A percentile compares a stretch with the other conserved stretches of the same genome.
These are phyloP conservation scores for Lepisosteus osseus DNA, from an alignment of 2,113 vertebrate genomes.

Conservation along the genomic window DNA sequence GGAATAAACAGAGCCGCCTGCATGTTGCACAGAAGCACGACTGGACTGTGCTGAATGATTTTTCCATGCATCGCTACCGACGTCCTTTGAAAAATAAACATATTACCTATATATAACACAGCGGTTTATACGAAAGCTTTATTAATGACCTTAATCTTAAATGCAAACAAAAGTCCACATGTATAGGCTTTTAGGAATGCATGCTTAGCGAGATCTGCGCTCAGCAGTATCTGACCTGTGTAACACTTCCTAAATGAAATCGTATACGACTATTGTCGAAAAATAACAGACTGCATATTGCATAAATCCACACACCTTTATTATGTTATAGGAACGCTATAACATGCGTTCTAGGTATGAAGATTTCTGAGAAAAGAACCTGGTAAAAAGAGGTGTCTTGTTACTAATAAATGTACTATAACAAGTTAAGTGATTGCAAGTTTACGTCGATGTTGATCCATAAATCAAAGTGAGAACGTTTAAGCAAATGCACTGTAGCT, in stretches of 20 bases:
- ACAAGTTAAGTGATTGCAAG: no score
- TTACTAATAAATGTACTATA: no score
- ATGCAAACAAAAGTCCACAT: background rate
- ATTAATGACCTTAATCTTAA: background rate
- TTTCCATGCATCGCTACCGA: background rate
- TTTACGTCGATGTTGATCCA: no score
- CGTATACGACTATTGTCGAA: background rate
- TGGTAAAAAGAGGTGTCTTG: no score
- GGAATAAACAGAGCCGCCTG: background rate
- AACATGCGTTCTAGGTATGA: no score
- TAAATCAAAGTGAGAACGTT: no score
- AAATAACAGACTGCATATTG: background rate
- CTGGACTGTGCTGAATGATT: background rate
- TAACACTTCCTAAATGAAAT: background rate
- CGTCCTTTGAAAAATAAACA: no score
- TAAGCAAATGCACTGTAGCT: no score
- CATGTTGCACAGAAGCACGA: no score
- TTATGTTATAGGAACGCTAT: no score
- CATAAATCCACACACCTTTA: background rate
- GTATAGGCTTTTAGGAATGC: slow-evolving; percentile 3
- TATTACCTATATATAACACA: background rate
- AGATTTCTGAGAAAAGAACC: no score
- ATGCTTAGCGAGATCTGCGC: background rate
- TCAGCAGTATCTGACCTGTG: background rate
- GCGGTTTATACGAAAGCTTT: background rate